These are phyloP conservation scores for Psilopsiagon aymara DNA, from an alignment of 2,113 vertebrate genomes.

Conservation along the genomic window DNA sequence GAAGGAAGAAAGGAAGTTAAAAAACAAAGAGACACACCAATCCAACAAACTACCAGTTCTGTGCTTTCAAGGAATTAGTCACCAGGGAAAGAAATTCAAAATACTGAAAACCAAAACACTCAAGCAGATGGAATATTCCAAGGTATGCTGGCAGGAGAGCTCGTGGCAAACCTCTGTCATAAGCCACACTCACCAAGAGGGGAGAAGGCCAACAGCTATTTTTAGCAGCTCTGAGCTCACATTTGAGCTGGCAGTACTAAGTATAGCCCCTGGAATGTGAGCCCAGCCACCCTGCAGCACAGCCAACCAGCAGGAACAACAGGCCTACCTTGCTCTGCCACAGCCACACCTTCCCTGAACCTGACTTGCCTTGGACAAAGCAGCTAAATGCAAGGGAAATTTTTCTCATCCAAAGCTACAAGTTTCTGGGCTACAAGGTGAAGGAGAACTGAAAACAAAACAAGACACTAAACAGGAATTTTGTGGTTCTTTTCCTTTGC, in stretches of 20 bases:
- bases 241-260: conserved; percentile 71
- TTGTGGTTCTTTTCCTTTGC: background rate
- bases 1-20: background rate
- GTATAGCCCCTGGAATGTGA: conserved; percentile 64
- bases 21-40: background rate
- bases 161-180: background rate
- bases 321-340: background rate
- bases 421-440: background rate
- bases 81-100: background rate
- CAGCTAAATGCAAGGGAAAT: background rate
- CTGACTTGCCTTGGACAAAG: background rate
- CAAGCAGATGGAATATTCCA: background rate
- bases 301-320: background rate
- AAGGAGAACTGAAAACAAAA: background rate
- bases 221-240: conserved; percentile 62
- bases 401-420: background rate
- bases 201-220: conserved; percentile 36
- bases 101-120: background rate
- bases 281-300: conserved; percentile 23
- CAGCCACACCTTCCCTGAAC: background rate
- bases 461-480: background rate
- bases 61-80: background rate
- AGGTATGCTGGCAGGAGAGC: background rate
- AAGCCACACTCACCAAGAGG: conserved; percentile 18
- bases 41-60: background rate